Conservation (phyloP, 2,888 invertebrate species). For the Notodonta ziczac region DNA sequence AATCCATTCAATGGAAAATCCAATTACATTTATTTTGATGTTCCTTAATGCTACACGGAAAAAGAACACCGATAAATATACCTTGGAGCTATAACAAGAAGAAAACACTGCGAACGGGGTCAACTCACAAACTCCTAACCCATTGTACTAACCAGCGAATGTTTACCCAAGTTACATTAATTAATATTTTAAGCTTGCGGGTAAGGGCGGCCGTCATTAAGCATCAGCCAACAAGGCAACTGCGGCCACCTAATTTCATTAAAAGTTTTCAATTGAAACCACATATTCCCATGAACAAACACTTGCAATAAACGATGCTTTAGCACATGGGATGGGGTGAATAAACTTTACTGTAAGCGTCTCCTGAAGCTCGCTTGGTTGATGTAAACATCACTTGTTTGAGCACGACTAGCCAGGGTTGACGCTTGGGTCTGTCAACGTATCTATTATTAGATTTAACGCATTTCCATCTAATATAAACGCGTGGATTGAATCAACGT, state of each 20-base stretch:
- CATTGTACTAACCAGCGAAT: slow-evolving; percentile 9
- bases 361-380: slow-evolving; percentile 57
- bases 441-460: slow-evolving; percentile 22
- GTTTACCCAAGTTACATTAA: slow-evolving; percentile 9
- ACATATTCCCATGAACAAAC: slow-evolving; percentile 25
- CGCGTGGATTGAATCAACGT: slow-evolving; percentile 1
- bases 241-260: neutral
- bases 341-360: slow-evolving; percentile 68
- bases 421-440: slow-evolving; percentile 44
- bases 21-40: neutral
- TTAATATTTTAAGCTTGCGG: slow-evolving; percentile 13
- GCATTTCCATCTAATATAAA: neutral
- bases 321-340: slow-evolving; percentile 59
- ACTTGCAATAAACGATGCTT: slow-evolving; percentile 33
- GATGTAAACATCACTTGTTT: slow-evolving; percentile 70
- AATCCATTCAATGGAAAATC: too few species aligned
- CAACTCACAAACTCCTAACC: slow-evolving; percentile 13
- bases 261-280: slow-evolving; percentile 11
- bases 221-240: neutral
- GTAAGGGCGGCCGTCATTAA: neutral
- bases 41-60: neutral
- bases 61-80: neutral
- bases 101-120: slow-evolving; percentile 15
- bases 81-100: neutral
- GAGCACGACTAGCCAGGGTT: slow-evolving; percentile 50